phyloP scores from a whole-genome alignment of 2,113 vertebrate species.

The Danionella cerebrum region DNA sequence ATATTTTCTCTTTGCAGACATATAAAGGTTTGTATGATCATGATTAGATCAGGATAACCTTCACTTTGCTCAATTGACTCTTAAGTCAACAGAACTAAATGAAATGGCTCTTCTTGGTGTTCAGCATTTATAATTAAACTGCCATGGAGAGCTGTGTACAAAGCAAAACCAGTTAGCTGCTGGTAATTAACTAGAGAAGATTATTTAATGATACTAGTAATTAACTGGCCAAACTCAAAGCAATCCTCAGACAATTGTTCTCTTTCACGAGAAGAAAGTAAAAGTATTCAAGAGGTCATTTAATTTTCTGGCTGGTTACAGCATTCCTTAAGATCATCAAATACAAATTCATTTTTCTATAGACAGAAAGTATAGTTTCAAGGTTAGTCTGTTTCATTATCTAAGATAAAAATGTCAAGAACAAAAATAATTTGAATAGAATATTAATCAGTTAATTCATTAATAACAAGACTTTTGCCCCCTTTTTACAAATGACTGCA shows the following conservation, averaged over 20 bases:
- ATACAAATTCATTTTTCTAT: background rate
- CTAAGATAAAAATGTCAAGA: background rate
- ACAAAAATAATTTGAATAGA: no score
- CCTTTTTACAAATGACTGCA: no score
- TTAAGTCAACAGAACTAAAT: constrained; percentile 18
- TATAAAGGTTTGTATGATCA: constrained; percentile 26
- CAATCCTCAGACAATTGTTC: background rate
- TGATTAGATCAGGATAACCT: constrained; percentile 47
- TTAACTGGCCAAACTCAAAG: background rate
- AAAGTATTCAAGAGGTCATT: background rate
- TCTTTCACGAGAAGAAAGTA: background rate
- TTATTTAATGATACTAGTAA: background rate
- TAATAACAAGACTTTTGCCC: no score
- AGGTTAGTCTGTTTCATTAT: background rate
- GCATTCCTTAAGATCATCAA: background rate
- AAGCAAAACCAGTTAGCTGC: constrained; percentile 6
- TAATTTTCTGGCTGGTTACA: background rate
- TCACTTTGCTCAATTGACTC: constrained; percentile 31
- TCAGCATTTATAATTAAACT: background rate
- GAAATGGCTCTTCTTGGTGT: background rate
- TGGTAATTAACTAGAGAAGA: background rate
- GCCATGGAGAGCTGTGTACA: background rate
- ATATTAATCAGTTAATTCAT: no score
- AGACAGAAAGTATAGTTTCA: background rate
- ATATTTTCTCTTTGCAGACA: constrained; percentile 32